A percentile compares a stretch with the other conserved stretches of the same genome.
Evolutionary conservation across 2,113 vertebrate species (phyloP).

Genomic region (Brevimyrus niger): DNA sequence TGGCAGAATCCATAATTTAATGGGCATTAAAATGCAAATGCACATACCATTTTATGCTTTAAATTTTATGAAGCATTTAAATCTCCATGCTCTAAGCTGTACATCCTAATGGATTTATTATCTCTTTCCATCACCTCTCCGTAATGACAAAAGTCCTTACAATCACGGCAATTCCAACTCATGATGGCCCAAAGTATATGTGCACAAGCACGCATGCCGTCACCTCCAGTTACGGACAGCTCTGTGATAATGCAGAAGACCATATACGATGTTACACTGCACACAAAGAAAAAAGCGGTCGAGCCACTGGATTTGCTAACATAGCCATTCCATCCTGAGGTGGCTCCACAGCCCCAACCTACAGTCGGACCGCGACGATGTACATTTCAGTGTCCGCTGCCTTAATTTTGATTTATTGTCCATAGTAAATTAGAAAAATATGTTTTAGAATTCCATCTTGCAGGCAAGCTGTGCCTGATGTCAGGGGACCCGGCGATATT

Average conservation of each 20-base stretch:
- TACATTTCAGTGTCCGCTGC: constrained; percentile 97
- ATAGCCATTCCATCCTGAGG: constrained; percentile 51
- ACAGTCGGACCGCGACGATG: constrained; percentile 94
- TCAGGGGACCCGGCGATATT: constrained; percentile 97
- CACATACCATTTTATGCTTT: constrained; percentile 61
- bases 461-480: constrained; percentile 90
- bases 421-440: constrained; percentile 99
- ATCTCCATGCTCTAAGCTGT: constrained; percentile 59
- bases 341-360: constrained; percentile 80
- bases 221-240: background rate
- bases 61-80: constrained; percentile 71
- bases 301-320: constrained; percentile 50
- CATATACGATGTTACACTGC: background rate
- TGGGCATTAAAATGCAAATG: constrained; percentile 69
- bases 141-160: constrained; percentile 52
- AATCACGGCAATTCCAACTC: background rate
- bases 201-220: background rate
- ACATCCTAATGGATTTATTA: constrained; percentile 65
- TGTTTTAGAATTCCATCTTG: constrained; percentile 95
- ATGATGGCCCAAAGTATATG: background rate
- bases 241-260: background rate
- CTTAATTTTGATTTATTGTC: constrained; percentile 99
- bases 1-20: constrained; percentile 54
- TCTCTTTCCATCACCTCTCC: constrained; percentile 44
- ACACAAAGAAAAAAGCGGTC: constrained; percentile 49